These are phyloP conservation scores for Calidris pugnax DNA, from an alignment of 2,113 vertebrate species.

Conservation along the genomic window DNA sequence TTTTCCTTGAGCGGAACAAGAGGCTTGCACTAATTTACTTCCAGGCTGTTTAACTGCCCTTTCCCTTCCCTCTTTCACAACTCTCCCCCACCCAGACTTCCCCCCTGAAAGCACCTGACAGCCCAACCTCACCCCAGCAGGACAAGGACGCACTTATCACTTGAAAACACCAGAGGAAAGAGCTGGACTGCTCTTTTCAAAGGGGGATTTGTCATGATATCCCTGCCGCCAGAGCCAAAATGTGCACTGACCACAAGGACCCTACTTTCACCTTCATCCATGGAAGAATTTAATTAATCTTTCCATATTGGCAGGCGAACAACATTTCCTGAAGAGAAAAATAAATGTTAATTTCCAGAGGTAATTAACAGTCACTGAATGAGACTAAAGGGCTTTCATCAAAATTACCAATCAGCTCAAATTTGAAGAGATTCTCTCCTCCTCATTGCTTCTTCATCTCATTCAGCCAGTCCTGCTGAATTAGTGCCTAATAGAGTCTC, in stretches of 20 bases:
- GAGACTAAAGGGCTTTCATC: constrained; percentile 62
- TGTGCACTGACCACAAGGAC: neutral
- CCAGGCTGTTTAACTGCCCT: neutral
- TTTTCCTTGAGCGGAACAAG: neutral
- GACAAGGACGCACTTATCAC: neutral
- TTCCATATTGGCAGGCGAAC: constrained; percentile 26
- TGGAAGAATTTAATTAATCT: constrained; percentile 52
- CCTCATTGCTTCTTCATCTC: constrained; percentile 63
- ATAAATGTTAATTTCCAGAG: constrained; percentile 62
- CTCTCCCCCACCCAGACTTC: neutral
- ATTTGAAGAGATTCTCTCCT: constrained; percentile 68
- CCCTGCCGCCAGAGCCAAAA: neutral
- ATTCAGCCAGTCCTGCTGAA: constrained; percentile 61
- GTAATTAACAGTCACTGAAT: constrained; percentile 63
- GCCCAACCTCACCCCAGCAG: neutral
- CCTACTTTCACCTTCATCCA: constrained; percentile 24
- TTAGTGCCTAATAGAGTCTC: constrained; percentile 66
- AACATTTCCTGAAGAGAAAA: constrained; percentile 65
- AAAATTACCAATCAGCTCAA: constrained; percentile 66
- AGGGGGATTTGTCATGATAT: neutral
- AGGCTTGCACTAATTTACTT: constrained; percentile 1
- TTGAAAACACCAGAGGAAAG: neutral
- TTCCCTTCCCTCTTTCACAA: neutral
- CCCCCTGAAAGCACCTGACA: neutral
- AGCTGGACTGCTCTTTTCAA: neutral